Conservation (phyloP, 2,113 vertebrate species). For the Bettongia penicillata region DNA sequence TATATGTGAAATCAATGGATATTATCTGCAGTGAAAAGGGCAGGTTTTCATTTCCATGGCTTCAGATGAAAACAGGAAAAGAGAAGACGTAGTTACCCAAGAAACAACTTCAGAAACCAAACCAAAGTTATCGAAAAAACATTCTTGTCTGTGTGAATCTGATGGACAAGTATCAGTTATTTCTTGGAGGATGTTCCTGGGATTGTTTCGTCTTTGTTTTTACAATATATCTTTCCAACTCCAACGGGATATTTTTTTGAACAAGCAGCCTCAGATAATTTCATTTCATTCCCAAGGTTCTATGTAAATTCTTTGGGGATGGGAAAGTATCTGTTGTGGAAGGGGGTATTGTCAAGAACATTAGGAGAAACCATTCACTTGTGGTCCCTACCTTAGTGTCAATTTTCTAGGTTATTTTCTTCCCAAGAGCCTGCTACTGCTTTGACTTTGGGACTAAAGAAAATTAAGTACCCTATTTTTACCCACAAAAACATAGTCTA, state of each 20-base stretch:
- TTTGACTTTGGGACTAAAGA: neutral
- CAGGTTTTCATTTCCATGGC: neutral
- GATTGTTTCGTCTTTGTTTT: neutral
- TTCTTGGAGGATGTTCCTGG: neutral
- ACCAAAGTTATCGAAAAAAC: neutral
- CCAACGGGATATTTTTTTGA: slow-evolving; percentile 19
- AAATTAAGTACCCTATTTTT: slow-evolving; percentile 30
- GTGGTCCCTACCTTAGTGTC: neutral
- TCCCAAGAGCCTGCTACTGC: neutral
- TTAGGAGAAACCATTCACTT: neutral
- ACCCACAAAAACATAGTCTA: neutral
- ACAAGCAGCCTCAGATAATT: slow-evolving; percentile 19
- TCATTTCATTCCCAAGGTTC: slow-evolving; percentile 15
- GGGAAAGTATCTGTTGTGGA: neutral
- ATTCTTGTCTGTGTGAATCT: neutral
- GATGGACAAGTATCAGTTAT: neutral
- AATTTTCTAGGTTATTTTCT: neutral
- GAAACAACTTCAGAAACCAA: neutral
- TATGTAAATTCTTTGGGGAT: neutral
- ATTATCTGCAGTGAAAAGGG: neutral
- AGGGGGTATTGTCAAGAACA: neutral
- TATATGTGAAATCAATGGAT: neutral
- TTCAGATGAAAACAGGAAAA: neutral
- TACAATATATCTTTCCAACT: neutral
- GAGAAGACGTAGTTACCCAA: neutral